Percentiles rank a stretch among this genome's conserved stretches.
phyloP scores from a whole-genome alignment of 2,113 vertebrate species.

The Dasypus novemcinctus region DNA sequence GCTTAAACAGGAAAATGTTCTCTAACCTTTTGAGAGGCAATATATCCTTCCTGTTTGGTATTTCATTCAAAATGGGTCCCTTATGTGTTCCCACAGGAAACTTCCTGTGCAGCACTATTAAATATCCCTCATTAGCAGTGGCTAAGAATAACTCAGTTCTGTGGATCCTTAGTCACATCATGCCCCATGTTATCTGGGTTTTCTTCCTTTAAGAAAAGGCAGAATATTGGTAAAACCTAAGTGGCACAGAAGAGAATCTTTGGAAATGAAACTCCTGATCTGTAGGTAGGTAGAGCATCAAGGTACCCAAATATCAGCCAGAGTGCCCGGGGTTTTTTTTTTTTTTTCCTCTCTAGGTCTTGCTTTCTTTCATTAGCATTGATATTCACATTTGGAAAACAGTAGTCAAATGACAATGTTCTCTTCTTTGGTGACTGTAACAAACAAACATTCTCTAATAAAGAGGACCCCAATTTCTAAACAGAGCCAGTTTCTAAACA shows the following conservation, averaged over 20 bases:
- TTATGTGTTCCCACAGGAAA: not conserved
- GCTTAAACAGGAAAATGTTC: not conserved
- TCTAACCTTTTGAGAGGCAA: not conserved
- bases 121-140: not conserved
- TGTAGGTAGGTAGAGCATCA: not conserved
- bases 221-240: not conserved
- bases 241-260: not conserved
- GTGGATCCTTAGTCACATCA: not conserved
- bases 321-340: no score
- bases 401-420: not conserved
- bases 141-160: not conserved
- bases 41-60: not conserved
- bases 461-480: not conserved
- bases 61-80: not conserved
- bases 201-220: not conserved
- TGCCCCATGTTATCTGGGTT: not conserved
- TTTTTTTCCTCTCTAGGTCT: not conserved
- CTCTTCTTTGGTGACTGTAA: not conserved
- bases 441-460: not conserved
- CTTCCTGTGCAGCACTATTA: not conserved
- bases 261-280: not conserved
- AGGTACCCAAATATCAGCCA: not conserved
- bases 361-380: not conserved
- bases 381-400: not conserved
- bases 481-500: not conserved